These are phyloP conservation scores for Dexiosoma caninum DNA, from an alignment of 2,888 invertebrate genomes.

Conservation along the genomic window DNA sequence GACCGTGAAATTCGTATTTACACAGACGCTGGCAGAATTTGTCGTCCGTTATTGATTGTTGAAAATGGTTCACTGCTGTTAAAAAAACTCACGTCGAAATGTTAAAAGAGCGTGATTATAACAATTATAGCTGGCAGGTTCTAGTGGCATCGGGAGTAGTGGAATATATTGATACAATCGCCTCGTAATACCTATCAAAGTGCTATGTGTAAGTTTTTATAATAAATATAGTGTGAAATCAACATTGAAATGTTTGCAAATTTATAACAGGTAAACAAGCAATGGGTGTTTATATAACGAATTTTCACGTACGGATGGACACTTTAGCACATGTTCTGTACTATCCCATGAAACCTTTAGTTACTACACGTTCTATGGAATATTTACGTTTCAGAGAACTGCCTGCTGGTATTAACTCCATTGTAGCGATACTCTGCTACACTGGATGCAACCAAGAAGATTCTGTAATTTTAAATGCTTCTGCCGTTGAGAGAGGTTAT, in stretches of 20 bases:
- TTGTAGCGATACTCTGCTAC: constrained; percentile 99
- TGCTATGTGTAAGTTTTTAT: constrained; percentile 91
- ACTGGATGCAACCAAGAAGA: constrained; percentile 99
- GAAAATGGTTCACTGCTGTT: constrained; percentile 94
- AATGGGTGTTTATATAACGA: constrained; percentile 99
- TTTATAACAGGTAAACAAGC: constrained; percentile 88
- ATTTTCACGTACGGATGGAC: constrained; percentile 99
- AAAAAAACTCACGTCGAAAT: constrained; percentile 97
- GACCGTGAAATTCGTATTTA: constrained; percentile 99
- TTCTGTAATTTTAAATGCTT: constrained; percentile 98
- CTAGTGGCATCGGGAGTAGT: constrained; percentile 93
- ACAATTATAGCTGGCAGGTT: constrained; percentile 93
- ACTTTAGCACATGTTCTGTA: constrained; percentile 98
- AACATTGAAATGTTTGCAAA: neutral
- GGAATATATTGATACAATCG: constrained; percentile 99
- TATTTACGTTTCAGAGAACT: constrained; percentile 95
- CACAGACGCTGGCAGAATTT: constrained; percentile 99
- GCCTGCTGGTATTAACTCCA: constrained; percentile 97
- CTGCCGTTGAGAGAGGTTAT: constrained; percentile 98
- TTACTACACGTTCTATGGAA: constrained; percentile 99
- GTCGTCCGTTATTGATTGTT: constrained; percentile 98
- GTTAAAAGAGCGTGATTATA: constrained; percentile 97
- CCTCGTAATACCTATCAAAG: constrained; percentile 99
- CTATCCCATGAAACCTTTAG: constrained; percentile 99
- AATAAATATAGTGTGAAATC: neutral